Percentiles rank a stretch among this genome's conserved stretches.
Evolutionary conservation across 2,888 invertebrate genomes (phyloP).

Genomic region (Zygaena filipendulae): DNA sequence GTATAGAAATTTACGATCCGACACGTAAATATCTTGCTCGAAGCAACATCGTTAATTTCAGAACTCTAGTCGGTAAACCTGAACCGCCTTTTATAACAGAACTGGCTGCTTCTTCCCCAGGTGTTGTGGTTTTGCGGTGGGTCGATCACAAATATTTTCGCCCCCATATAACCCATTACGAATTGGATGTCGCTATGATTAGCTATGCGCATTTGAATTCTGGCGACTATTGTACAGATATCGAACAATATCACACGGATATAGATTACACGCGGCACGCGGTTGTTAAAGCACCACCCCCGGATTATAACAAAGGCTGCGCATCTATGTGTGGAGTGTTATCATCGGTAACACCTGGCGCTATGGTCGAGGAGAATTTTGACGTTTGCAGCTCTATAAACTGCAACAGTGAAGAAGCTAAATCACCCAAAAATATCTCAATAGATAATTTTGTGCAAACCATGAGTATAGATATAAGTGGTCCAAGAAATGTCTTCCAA

Average conservation of each 20-base stretch:
- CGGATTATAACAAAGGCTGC: constrained; percentile 38
- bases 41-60: constrained; percentile 40
- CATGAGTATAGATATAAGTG: constrained; percentile 30
- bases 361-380: constrained; percentile 40
- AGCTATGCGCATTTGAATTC: constrained; percentile 26
- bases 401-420: constrained; percentile 28
- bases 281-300: constrained; percentile 41
- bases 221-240: constrained; percentile 34
- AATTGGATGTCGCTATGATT: constrained; percentile 41
- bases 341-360: constrained; percentile 33
- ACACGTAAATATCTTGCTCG: constrained; percentile 27
- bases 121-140: constrained; percentile 39
- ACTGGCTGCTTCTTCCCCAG: constrained; percentile 34
- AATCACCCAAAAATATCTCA: constrained; percentile 27
- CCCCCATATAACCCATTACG: constrained; percentile 35
- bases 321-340: constrained; percentile 45
- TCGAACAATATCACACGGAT: constrained; percentile 24
- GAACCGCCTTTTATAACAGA: constrained; percentile 49
- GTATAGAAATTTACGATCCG: constrained; percentile 43
- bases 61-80: constrained; percentile 42
- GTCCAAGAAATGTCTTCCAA: constrained; percentile 26
- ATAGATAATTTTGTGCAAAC: constrained; percentile 31
- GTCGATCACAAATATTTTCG: constrained; percentile 44
- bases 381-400: constrained; percentile 35
- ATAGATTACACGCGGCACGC: constrained; percentile 37